A percentile compares a stretch with the other conserved stretches of the same genome.
Evolutionary conservation across 2,113 vertebrate species (phyloP).

Genomic region (Cebus imitator): DNA sequence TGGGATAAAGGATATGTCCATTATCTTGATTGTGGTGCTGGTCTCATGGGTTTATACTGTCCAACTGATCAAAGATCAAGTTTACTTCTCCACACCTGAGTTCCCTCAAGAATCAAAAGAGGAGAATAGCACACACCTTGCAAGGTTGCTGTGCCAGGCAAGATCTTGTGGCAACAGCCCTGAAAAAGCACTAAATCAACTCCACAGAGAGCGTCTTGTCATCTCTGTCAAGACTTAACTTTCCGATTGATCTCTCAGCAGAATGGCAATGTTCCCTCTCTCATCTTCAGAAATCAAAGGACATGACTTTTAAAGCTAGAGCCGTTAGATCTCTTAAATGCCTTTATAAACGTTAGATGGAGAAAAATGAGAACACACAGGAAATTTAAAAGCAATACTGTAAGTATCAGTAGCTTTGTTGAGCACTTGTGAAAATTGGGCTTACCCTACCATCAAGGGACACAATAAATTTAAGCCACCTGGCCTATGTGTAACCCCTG

Average conservation of each 20-base stretch:
- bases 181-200: background rate
- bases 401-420: background rate
- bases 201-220: background rate
- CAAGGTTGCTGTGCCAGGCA: background rate
- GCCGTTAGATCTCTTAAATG: background rate
- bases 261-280: background rate
- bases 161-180: background rate
- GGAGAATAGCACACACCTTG: background rate
- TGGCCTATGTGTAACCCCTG: background rate
- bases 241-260: background rate
- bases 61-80: background rate
- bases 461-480: background rate
- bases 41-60: background rate
- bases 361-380: background rate
- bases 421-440: background rate
- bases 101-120: background rate
- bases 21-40: background rate
- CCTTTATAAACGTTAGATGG: background rate
- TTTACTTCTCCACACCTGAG: background rate
- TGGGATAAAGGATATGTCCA: background rate
- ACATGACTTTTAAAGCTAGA: background rate
- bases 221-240: background rate
- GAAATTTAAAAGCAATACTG: background rate
- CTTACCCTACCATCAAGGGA: background rate
- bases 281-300: slow-evolving; percentile 30